Conservation (phyloP, 2,113 vertebrate genomes). For the Platichthys stellatus region DNA sequence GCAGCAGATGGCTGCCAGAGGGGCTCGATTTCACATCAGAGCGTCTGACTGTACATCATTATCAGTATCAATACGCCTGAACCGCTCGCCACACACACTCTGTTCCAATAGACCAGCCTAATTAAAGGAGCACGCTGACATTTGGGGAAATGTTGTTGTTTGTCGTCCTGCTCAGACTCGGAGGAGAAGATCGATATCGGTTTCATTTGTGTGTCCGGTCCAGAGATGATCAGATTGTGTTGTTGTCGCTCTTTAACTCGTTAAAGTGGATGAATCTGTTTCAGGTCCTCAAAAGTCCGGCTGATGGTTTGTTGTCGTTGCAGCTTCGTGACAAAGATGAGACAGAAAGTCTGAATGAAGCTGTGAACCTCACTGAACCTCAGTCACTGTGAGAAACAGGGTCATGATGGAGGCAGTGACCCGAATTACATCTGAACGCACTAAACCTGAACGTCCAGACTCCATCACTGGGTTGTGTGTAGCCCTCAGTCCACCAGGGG, state of each 20-base stretch:
- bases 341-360: no score
- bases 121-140: slow-evolving; percentile 53
- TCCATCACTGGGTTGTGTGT: no score
- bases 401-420: no score
- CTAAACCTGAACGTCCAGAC: no score
- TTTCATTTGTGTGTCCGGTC: not conserved
- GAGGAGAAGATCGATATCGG: slow-evolving; percentile 18
- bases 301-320: no score
- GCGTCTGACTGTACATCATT: slow-evolving; percentile 29
- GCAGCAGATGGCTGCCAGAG: slow-evolving; percentile 45
- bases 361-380: no score
- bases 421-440: no score
- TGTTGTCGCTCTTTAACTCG: not conserved
- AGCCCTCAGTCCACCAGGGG: no score
- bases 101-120: not conserved
- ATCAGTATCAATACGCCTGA: slow-evolving; percentile 17
- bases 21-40: slow-evolving; percentile 48
- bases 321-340: no score
- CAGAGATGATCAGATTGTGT: not conserved
- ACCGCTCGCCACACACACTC: not conserved
- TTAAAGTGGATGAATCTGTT: not conserved
- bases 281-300: no score
- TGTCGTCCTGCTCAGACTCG: slow-evolving; percentile 15
- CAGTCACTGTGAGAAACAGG: no score
- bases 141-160: slow-evolving; percentile 30